Percentiles rank a stretch among this genome's conserved stretches.
phyloP scores from a whole-genome alignment of 2,888 invertebrate genomes.

The Cataglyphis altisquamis region DNA sequence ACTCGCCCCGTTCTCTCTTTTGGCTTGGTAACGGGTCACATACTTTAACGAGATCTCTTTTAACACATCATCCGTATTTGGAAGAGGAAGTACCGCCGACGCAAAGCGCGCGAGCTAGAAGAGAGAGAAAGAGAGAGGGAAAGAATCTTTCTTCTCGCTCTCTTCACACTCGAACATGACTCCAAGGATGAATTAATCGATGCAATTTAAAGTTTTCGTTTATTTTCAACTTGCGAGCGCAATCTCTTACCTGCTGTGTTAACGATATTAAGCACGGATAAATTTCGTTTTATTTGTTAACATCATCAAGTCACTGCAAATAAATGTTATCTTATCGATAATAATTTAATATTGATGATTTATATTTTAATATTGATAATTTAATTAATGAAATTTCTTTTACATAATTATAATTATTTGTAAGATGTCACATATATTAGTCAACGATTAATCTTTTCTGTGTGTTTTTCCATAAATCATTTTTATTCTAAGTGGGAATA shows the following conservation, averaged over 20 bases:
- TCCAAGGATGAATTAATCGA: conserved; percentile 3
- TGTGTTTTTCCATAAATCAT: neutral
- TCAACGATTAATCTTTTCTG: neutral
- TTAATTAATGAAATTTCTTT: neutral
- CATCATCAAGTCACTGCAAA: neutral
- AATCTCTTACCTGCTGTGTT: neutral
- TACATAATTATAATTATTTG: neutral
- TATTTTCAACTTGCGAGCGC: neutral
- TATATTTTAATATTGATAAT: neutral
- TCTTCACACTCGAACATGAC: neutral
- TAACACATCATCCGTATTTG: conserved; percentile 50
- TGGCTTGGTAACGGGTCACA: conserved; percentile 62
- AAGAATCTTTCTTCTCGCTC: neutral
- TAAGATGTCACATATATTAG: neutral
- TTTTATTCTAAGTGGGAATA: neutral
- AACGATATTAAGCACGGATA: neutral
- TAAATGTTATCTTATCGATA: neutral
- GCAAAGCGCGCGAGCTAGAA: neutral
- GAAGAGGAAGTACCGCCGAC: conserved; percentile 11
- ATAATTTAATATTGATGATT: neutral
- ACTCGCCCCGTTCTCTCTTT: conserved; percentile 48
- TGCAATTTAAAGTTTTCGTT: conserved; percentile 35
- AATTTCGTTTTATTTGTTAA: neutral
- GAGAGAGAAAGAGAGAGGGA: neutral
- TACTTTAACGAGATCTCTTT: conserved; percentile 63